phyloP scores from a whole-genome alignment of 2,888 invertebrate species.

The Mythimna albipuncta region DNA sequence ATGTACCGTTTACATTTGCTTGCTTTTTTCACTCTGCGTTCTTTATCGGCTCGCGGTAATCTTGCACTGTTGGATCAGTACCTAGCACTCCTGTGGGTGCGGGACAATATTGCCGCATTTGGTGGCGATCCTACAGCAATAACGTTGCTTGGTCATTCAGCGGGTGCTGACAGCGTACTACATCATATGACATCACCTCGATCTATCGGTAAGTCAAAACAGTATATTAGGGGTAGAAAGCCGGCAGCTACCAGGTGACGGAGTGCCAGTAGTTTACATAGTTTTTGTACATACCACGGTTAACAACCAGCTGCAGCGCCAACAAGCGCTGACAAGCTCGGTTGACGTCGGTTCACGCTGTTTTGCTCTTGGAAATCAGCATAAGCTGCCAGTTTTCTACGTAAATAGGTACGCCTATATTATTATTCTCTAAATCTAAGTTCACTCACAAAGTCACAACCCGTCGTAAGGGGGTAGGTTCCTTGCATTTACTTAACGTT shows the following conservation, averaged over 20 bases:
- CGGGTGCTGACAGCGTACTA: conserved; percentile 93
- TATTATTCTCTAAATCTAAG: neutral
- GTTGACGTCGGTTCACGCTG: neutral
- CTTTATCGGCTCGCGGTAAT: conserved; percentile 93
- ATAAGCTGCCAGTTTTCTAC: neutral
- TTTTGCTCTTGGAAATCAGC: neutral
- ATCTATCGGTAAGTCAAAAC: conserved; percentile 89
- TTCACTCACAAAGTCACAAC: neutral
- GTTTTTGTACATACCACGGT: neutral
- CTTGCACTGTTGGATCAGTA: conserved; percentile 96
- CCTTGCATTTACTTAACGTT: neutral
- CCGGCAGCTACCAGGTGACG: neutral
- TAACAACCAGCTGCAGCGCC: neutral
- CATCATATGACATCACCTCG: conserved; percentile 93
- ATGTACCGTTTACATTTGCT: conserved; percentile 93
- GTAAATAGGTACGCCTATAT: neutral
- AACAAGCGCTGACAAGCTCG: neutral
- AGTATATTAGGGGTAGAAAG: neutral
- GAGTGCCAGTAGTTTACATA: neutral
- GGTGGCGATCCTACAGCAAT: conserved; percentile 95
- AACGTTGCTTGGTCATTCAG: conserved; percentile 96
- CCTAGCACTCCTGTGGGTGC: conserved; percentile 94
- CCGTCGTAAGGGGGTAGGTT: no score
- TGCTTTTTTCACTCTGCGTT: conserved; percentile 92
- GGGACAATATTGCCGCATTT: conserved; percentile 94